Evolutionary conservation across 1,140 invertebrate genomes (phyloP), one percentile per base, ranked within the genome.

Genomic region (Eueides isabella): DNA sequence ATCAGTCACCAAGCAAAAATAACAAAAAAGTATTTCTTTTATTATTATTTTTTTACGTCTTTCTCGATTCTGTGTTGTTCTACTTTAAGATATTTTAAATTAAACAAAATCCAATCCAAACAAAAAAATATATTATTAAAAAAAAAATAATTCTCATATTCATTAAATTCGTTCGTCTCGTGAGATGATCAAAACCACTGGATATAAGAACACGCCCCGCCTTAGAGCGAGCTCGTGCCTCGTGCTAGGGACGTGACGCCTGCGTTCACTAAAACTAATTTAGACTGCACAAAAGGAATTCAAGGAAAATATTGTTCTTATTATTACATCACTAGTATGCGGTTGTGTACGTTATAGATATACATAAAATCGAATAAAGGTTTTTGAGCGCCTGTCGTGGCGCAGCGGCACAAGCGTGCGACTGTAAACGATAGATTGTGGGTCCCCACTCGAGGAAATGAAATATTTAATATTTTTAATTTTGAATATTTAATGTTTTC

Each of bases 221-320:
- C 44, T 55, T 19, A 55, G 19, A 55, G 44, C 9, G 19, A 55
- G 44, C 9, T 23, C 19, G 44, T 55, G 44, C 19, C 19, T 1
- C 16, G 16, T 3, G 44, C 19, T 55, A 19, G 41, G 41, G 41
- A 55, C 44, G 44, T 55, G 44, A 55, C 44, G 44, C 44, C 19
- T 19, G 19, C 48, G 9, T n/a, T 55, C 48, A 55, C 48, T 55
- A 55, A 12, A 55, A 26, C 48, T 55, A 55, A 55, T 55, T 55
- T 55, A 55, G 19, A 55, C 2, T 26, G 48, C 48, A 55, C 23
- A 55, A 55, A 55, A 55, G 48, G 19, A 55, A 12, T 26, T 12
- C 9, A 55, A 55, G 48, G 48, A 55, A 55, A 55, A 55, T 55
- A 55, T 55, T 55, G 48, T 55, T 55, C 48, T 1, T 31, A 30